Evolutionary conservation across 2,797 vertebrate genomes (phyloP), one percentile per base, ranked within the genome.

Genomic region (Propithecus deckenii): DNA sequence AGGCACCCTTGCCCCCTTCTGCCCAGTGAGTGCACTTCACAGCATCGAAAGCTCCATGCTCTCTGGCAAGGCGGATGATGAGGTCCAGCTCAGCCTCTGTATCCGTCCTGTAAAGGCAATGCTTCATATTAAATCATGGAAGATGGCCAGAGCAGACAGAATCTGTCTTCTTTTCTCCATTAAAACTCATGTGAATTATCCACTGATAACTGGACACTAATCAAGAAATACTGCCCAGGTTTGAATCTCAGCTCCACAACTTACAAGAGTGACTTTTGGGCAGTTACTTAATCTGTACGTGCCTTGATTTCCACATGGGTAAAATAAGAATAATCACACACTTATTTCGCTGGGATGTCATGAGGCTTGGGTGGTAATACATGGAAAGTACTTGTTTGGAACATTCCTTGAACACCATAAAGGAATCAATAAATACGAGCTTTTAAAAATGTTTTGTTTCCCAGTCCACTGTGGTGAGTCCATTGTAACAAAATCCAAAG

Each of bases 1-100:
- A 67, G 0, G 99, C 99, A 1, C 99, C 99, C 41, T 98, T 99
- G 4, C 99, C 99, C 0, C 99, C 99, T 69, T 99, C 99, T 12
- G 99, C 99, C 99, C 99, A 99, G 98, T 99, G 99, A 92, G 98
- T 99, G 97, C 99, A 99, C 48, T 98, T 99, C 96, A 99, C 99
- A 0, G 99, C 99, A 28, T 99, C 99, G 0, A 99, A 99, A 0
- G 99, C 99, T 80, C 99, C 99, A 0, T 99, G 99, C 43, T 99
- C 98, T 98, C 99, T 99, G 67, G 99, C 99, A 83, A 99, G 84
- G 30, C 94, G 98, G 94, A 99, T 99, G 65, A 99, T 97, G 91
- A 99, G 98, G 76, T 99, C 99, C 97, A 99, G 98, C 84, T 99
- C 99, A 4, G 99, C 99, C 55, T 98, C 98, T 0, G 99, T 99